Conservation (phyloP, 2,113 vertebrate genomes). For the Ochotona curzoniae region DNA sequence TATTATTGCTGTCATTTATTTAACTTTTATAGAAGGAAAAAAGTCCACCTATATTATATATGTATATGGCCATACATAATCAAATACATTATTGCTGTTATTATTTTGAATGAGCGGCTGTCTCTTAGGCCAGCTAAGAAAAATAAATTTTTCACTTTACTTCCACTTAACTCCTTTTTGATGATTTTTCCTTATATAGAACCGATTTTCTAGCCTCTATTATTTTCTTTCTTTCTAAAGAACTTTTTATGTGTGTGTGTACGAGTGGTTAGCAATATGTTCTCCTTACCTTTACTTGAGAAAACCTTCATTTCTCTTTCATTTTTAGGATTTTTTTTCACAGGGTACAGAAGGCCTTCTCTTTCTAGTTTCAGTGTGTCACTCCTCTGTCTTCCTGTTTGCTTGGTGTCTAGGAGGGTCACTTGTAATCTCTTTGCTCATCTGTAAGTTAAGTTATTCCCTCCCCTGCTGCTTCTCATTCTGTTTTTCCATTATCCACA, state of each 20-base stretch:
- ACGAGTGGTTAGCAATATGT: neutral
- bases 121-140: neutral
- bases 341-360: neutral
- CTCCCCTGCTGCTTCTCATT: neutral
- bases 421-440: neutral
- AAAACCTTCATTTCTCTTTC: neutral
- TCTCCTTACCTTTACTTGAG: neutral
- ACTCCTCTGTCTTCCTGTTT: neutral
- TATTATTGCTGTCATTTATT: neutral
- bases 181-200: neutral
- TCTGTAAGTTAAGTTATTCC: neutral
- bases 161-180: neutral
- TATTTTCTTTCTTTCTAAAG: neutral
- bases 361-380: neutral
- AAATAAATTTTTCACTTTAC: neutral
- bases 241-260: neutral
- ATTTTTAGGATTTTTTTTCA: neutral
- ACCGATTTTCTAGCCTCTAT: neutral
- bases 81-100: neutral
- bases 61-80: neutral
- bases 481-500: neutral
- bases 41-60: neutral
- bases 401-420: neutral
- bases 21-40: neutral
- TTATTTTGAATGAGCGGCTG: neutral